Percentiles rank a stretch among this genome's conserved stretches.
phyloP scores from a whole-genome alignment of 2,888 invertebrate genomes.

The Nemotelus nigrinus region DNA sequence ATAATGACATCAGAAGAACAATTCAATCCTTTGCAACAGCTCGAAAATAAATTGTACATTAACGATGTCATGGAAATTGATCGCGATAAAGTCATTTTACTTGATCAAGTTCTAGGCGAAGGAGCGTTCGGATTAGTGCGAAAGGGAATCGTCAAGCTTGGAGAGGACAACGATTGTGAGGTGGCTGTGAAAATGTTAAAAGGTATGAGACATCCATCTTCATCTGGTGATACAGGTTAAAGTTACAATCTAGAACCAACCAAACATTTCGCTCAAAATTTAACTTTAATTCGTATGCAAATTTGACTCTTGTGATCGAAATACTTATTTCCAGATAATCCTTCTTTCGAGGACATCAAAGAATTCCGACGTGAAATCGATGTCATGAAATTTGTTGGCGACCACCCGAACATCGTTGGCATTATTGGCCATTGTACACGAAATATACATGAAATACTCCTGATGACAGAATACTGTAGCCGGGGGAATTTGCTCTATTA shows the following conservation, averaged over 20 bases:
- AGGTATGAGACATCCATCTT: conserved; percentile 67
- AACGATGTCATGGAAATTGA: conserved; percentile 76
- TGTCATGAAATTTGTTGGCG: conserved; percentile 86
- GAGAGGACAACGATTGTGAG: conserved; percentile 63
- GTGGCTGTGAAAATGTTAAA: conserved; percentile 90
- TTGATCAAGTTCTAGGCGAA: conserved; percentile 77
- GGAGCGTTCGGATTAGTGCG: conserved; percentile 88
- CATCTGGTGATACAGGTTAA: too few relatives aligned
- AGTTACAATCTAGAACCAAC: too few relatives aligned
- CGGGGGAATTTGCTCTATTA: conserved; percentile 82
- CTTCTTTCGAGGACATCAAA: conserved; percentile 75
- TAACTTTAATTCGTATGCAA: too few relatives aligned
- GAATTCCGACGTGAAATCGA: conserved; percentile 86
- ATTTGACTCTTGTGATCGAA: too few relatives aligned
- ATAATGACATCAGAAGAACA: conserved; percentile 51
- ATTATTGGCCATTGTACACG: conserved; percentile 82
- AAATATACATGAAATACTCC: conserved; percentile 68
- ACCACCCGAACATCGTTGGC: conserved; percentile 86
- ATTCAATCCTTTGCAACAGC: conserved; percentile 54
- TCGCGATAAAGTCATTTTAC: conserved; percentile 70
- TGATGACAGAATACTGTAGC: conserved; percentile 86
- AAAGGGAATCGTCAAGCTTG: conserved; percentile 70
- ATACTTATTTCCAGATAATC: conserved; percentile 68
- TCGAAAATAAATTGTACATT: conserved; percentile 55
- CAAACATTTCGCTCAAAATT: too few relatives aligned